Conservation (phyloP, 2,797 vertebrate genomes). For the Odontamblyopus rebecca region DNA sequence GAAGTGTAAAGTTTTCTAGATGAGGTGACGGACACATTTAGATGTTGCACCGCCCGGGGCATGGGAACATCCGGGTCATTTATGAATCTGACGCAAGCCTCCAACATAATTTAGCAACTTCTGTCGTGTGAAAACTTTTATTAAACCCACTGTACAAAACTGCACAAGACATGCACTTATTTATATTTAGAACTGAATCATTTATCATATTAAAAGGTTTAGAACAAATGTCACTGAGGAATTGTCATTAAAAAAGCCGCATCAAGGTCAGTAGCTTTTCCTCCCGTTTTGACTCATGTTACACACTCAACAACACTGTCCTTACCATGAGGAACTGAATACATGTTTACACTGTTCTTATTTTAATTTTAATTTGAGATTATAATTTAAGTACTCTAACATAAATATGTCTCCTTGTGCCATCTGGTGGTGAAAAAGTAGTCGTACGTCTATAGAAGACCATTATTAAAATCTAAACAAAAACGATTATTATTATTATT, state of each 20-base stretch:
- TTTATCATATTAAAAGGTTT: neutral
- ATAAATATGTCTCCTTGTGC: neutral
- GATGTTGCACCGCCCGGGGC: neutral
- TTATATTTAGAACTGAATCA: neutral
- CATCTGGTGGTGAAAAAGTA: neutral
- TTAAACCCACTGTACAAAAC: neutral
- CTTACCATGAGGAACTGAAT: neutral
- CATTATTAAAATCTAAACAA: no score
- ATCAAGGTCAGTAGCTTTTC: neutral
- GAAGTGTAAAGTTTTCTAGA: neutral
- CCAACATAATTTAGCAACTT: conserved; percentile 5
- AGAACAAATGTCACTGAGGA: neutral
- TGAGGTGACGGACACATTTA: neutral
- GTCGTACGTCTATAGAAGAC: no score
- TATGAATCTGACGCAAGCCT: conserved; percentile 62
- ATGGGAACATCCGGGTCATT: conserved; percentile 57
- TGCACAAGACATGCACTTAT: neutral
- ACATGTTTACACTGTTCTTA: neutral
- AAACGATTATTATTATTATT: no score
- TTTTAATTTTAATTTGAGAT: neutral
- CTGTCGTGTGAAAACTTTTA: neutral
- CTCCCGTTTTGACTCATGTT: neutral
- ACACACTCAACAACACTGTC: neutral
- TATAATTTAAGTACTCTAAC: neutral
- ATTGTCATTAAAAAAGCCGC: neutral